phyloP scores from a whole-genome alignment of 1,140 invertebrate species.

The Ceratitis capitata region DNA sequence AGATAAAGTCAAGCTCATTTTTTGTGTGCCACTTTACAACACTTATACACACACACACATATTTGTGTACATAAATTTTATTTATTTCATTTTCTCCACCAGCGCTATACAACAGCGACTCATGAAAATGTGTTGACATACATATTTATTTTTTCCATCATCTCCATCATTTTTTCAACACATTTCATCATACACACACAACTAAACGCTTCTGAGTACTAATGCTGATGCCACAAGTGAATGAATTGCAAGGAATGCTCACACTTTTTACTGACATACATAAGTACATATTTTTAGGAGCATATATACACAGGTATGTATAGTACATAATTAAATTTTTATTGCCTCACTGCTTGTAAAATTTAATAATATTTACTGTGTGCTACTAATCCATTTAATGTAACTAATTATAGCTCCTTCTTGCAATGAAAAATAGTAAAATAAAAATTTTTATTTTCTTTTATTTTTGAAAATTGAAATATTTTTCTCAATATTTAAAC shows the following conservation, averaged over 20 bases:
- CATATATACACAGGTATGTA: neutral
- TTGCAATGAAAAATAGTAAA: too few relatives aligned
- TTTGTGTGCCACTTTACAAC: too few relatives aligned
- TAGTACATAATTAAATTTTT: neutral
- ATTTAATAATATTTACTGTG: neutral
- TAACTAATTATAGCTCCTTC: neutral
- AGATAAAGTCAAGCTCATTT: slow-evolving; percentile 23
- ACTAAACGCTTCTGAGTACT: too few relatives aligned
- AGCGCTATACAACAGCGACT: too few relatives aligned
- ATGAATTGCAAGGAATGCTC: neutral
- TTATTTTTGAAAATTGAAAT: too few relatives aligned
- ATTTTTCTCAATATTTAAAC: too few relatives aligned
- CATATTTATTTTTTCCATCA: neutral
- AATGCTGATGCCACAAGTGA: neutral
- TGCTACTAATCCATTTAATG: neutral
- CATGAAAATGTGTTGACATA: too few relatives aligned
- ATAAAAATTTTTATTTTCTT: too few relatives aligned
- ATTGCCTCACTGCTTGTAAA: slow-evolving; percentile 20
- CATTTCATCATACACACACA: neutral
- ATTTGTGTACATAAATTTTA: neutral
- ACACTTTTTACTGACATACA: neutral
- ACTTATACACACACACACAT: too few relatives aligned
- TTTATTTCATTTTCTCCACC: neutral
- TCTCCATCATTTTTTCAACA: slow-evolving; percentile 4
- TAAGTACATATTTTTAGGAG: neutral